Evolutionary conservation across 1,140 invertebrate species (phyloP).

Genomic region (Trichonephila inaurata): DNA sequence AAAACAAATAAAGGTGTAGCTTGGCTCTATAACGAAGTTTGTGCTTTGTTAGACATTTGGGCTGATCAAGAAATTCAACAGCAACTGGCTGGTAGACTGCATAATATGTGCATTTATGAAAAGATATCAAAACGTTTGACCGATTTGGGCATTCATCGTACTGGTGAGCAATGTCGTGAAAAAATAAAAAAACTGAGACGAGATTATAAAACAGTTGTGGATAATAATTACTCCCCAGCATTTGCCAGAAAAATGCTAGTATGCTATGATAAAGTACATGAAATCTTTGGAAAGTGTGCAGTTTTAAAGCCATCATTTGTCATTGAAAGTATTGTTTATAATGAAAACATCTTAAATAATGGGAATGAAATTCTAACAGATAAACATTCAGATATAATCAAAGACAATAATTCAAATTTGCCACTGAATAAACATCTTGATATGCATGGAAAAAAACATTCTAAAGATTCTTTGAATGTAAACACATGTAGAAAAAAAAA

Average conservation of each 20-base stretch:
- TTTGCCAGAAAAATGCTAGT: slow-evolving; percentile 64
- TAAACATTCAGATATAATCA: not conserved
- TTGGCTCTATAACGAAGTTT: slow-evolving; percentile 69
- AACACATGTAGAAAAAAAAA: not conserved
- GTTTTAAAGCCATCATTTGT: slow-evolving; percentile 47
- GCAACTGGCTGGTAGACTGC: slow-evolving; percentile 64
- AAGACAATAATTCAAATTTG: not conserved
- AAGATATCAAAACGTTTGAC: slow-evolving; percentile 61
- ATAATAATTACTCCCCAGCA: slow-evolving; percentile 72
- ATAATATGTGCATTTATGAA: slow-evolving; percentile 75
- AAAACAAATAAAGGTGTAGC: slow-evolving; percentile 71
- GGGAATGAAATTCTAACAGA: not conserved
- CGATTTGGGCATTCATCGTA: slow-evolving; percentile 62
- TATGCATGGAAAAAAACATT: not conserved
- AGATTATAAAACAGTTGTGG: slow-evolving; percentile 72
- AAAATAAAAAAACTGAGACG: slow-evolving; percentile 71
- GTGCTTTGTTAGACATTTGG: slow-evolving; percentile 68
- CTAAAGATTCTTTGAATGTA: not conserved
- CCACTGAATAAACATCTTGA: not conserved
- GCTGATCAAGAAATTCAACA: slow-evolving; percentile 69
- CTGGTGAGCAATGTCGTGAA: slow-evolving; percentile 69
- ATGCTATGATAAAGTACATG: slow-evolving; percentile 72
- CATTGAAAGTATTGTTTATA: slow-evolving; percentile 56
- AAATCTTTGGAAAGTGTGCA: slow-evolving; percentile 68
- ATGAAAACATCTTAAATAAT: slow-evolving; percentile 32